Base-by-base conservation (phyloP, 2,113 vertebrate genomes). In the Calypte anna region DNA sequence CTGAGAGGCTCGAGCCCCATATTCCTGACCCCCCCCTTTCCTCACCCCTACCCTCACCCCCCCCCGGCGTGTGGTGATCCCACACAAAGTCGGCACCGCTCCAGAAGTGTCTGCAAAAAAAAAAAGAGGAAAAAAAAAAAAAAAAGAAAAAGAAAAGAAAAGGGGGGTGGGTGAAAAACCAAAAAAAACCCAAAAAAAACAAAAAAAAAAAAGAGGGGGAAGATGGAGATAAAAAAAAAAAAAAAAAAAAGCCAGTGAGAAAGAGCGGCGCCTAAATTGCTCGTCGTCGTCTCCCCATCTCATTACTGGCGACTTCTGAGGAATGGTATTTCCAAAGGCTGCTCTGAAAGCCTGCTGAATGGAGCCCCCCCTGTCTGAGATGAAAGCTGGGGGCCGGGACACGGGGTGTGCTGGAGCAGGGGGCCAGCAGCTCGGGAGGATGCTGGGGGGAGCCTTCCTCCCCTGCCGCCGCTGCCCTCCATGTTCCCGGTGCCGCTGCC, bases 271-370 rank as follows among this genome's bases (percentile, higher is more conserved):
- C 97, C 97, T 96, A 96, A 97, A 97, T 98, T 96, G 97, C 98
- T 98, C 97, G 96, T 97, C 97, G 96, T 97, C 97, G 96, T 94
- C 86, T 96, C 97, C 96, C 98, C 98, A 98, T 98, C 98, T 97
- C 98, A 98, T 98, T 98, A 98, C 95, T 97, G 79, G 97, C 96
- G 98, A 98, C 98, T 98, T 98, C 97, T 97, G 97, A 98, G 95
- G 96, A 98, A 96, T 94, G 96, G 95, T 97, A 96, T 97, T 96
- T 97, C 98, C 97, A 97, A 97, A 97, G 96, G 97, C 97, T 91
- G 97, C 95, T 89, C 97, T 97, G 96, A 97, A 97, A 96, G 96
- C 97, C 97, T 97, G 66, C 97, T 98, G 98, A 98, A 98, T 97
- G 97, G 96, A 96, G 97, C 91, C 97, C 95, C 97, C 98, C 98